These are phyloP conservation scores for Dinothrombium tinctorium DNA, from an alignment of 1,140 invertebrate genomes.

Conservation along the genomic window DNA sequence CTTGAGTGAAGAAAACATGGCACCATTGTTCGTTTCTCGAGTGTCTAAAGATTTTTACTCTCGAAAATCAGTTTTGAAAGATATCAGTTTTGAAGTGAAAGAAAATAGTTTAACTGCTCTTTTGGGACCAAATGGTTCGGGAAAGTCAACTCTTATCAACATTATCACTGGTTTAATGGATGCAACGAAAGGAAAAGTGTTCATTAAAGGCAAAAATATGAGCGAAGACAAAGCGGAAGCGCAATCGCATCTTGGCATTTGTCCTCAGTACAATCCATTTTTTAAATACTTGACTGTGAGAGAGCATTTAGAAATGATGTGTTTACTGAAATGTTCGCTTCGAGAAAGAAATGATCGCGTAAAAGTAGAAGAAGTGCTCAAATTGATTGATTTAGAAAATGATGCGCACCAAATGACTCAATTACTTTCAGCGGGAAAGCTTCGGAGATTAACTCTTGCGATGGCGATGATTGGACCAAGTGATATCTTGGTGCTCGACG, in stretches of 20 bases:
- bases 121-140: conserved; percentile 17
- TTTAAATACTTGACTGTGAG: not conserved
- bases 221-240: not conserved
- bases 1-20: too few relatives aligned
- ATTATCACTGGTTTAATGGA: conserved; percentile 15
- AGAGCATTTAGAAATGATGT: not conserved
- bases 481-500: conserved; percentile 22
- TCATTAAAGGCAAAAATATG: not conserved
- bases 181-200: not conserved
- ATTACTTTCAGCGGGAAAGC: too few relatives aligned
- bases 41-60: too few relatives aligned
- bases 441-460: conserved; percentile 26
- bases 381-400: not conserved
- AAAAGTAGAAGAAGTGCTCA: not conserved
- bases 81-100: not conserved
- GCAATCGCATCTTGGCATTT: not conserved
- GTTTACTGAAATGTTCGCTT: not conserved
- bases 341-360: not conserved
- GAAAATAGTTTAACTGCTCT: not conserved
- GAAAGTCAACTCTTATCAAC: conserved; percentile 17
- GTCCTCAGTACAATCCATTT: not conserved
- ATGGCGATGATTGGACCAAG: conserved; percentile 26
- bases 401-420: not conserved
- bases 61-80: not conserved
- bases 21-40: too few relatives aligned